phyloP scores from a whole-genome alignment of 2,888 invertebrate genomes.

The Dolichopus griseipennis region DNA sequence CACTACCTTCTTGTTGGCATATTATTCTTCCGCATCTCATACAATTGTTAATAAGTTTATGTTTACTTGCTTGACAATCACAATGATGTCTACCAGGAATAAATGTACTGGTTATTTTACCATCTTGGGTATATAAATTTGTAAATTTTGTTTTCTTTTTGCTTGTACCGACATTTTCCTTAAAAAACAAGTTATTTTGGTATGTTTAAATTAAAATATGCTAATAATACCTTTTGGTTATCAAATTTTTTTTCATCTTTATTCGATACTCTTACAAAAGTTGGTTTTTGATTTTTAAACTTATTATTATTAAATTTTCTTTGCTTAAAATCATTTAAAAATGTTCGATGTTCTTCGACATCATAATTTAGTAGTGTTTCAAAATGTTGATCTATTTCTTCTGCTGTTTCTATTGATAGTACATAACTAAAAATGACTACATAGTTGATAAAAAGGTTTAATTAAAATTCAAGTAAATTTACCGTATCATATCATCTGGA shows the following conservation, averaged over 20 bases:
- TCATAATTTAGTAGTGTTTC: constrained; percentile 61
- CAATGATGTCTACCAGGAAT: constrained; percentile 74
- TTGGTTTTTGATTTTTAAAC: not conserved
- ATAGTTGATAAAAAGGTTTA: no score
- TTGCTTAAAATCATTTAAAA: constrained; percentile 53
- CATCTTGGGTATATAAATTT: constrained; percentile 65
- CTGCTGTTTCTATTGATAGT: constrained; percentile 57
- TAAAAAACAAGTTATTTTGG: constrained; percentile 9
- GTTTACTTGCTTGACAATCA: constrained; percentile 86
- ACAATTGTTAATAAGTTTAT: constrained; percentile 88
- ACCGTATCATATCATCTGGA: constrained; percentile 62
- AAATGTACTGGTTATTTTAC: constrained; percentile 50
- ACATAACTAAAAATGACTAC: constrained; percentile 64
- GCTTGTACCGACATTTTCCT: constrained; percentile 27
- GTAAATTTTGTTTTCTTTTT: constrained; percentile 60
- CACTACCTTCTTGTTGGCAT: constrained; percentile 92
- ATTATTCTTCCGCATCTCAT: constrained; percentile 87
- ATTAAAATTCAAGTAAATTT: constrained; percentile 34
- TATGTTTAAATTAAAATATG: constrained; percentile 4
- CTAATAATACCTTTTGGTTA: constrained; percentile 5
- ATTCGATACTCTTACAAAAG: not conserved
- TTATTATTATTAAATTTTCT: constrained; percentile 43
- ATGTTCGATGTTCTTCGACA: constrained; percentile 56
- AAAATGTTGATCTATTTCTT: constrained; percentile 70
- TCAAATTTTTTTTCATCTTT: constrained; percentile 18